Base-by-base conservation (phyloP, 2,888 invertebrate species). In the Cephus pulcher region DNA sequence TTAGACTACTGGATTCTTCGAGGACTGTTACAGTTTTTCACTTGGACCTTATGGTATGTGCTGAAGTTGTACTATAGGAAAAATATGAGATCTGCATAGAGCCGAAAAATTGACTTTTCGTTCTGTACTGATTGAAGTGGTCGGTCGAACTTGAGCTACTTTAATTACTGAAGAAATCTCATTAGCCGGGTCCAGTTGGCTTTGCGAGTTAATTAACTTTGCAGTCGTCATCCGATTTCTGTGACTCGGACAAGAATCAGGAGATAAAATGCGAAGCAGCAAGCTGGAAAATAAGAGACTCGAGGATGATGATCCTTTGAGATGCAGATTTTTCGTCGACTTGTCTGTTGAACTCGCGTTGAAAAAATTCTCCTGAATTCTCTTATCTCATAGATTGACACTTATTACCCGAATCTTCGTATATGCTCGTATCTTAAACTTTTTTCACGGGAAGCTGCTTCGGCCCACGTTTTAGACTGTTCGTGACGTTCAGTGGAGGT, bases 161-260 rank as follows among this genome's bases (percentile, higher is more conserved):
- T 83, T 81, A 80, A 82, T 83, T 82, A 81, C 80, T 81, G 82
- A 80, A 80, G 80, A 74, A 81, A 82, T 80, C 80, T 82, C 80
- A 82, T 83, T 83, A 83, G 82, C 74, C 78, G 75, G 73, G 73
- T 33, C 77, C 71, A 73, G 74, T 34, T 76, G 80, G 78, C 80
- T 78, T 82, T 77, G 82, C 82, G 78, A 82, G 83, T 81, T 83
- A 82, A 83, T 83, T 83, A 82, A 73, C 76, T 80, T 75, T 56
- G 71, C 32, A 33, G 68, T 78, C 78, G 83, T 81, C 83, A 75
- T 80, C 75, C 79, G 30, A 80, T 80, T 80, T 68, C 80, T 74
- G 80, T 76, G 56, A 56, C 56, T 56, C 15, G 15, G 6, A 2
- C 15, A 40, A 40, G 15, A 4, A 6, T 40, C 2, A 23, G 9